Base-by-base conservation (phyloP, 2,888 invertebrate species). In the Chrysopilus asiliformis region DNA sequence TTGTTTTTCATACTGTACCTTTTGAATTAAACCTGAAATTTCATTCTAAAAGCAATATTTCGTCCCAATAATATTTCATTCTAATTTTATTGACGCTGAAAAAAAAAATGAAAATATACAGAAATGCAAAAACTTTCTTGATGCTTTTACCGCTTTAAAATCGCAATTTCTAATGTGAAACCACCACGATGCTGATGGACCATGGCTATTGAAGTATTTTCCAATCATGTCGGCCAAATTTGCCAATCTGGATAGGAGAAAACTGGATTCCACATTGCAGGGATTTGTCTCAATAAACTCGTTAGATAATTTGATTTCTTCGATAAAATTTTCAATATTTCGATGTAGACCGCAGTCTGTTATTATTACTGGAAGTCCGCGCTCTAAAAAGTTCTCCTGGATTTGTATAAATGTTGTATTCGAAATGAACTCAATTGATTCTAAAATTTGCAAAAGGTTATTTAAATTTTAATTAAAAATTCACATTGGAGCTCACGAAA, bases 81-180 rank as follows among this genome's bases (percentile, higher is more conserved):
- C n/a, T n/a, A n/a, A n/a, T n/a, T n/a, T n/a, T n/a, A n/a, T n/a
- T n/a, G n/a, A n/a, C n/a, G n/a, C n/a, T n/a, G n/a, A n/a, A n/a
- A n/a, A n/a, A n/a, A n/a, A n/a, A n/a, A n/a, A n/a, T n/a, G n/a
- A n/a, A n/a, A n/a, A n/a, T n/a, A n/a, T n/a, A n/a, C n/a, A n/a
- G n/a, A n/a, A n/a, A n/a, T n/a, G n/a, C n/a, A n/a, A n/a, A n/a
- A 82, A 74, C 33, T 75, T 70, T 7, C 91, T 66, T 14, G 90
- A 74, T 0, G 76, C 73, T 57, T 87, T 90, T 0, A 89, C 83
- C 0, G 84, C 80, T 38, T 73, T 68, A 20, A 78, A 74, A 43
- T 85, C 80, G 56, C 93, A 93, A 57, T 90, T 91, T 57, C 90
- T 83, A 68, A 89, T 79, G 49, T 83, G 82, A 10, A 83, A 74